Conservation (phyloP, 2,113 vertebrate genomes). For the Eira barbara region DNA sequence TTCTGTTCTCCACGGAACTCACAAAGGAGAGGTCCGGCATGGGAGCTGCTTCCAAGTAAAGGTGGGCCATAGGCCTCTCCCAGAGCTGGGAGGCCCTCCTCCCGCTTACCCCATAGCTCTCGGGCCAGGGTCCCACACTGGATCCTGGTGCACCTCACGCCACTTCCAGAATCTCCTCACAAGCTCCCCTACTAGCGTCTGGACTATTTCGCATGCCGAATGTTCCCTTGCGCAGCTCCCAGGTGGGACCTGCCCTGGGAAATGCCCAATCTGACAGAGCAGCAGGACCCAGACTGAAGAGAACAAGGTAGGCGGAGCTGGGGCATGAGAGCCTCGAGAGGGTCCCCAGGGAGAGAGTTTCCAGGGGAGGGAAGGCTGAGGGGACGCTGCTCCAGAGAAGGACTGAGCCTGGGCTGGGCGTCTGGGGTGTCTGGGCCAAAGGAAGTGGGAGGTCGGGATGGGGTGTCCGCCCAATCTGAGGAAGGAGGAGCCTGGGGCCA, state of each 20-base stretch:
- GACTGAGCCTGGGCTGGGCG: background rate
- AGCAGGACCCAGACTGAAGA: background rate
- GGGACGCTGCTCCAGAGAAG: background rate
- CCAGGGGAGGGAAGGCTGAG: background rate
- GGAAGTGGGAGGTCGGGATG: background rate
- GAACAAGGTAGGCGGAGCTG: background rate
- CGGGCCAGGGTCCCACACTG: background rate
- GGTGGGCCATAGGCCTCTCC: background rate
- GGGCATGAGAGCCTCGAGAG: background rate
- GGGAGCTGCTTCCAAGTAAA: background rate
- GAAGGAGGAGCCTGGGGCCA: background rate
- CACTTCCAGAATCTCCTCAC: background rate
- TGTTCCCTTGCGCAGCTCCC: background rate
- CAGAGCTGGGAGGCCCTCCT: background rate
- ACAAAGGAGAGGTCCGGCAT: background rate
- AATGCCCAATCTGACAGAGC: background rate
- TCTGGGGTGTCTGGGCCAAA: background rate
- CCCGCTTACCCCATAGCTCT: background rate
- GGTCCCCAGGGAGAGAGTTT: background rate
- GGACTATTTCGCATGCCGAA: background rate
- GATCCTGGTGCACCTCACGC: background rate
- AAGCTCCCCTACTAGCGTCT: background rate
- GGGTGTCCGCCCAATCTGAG: background rate
- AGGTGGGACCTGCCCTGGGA: background rate
- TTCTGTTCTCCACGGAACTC: background rate